phyloP scores from a whole-genome alignment of 2,888 invertebrate genomes.

The Dryobota labecula region DNA sequence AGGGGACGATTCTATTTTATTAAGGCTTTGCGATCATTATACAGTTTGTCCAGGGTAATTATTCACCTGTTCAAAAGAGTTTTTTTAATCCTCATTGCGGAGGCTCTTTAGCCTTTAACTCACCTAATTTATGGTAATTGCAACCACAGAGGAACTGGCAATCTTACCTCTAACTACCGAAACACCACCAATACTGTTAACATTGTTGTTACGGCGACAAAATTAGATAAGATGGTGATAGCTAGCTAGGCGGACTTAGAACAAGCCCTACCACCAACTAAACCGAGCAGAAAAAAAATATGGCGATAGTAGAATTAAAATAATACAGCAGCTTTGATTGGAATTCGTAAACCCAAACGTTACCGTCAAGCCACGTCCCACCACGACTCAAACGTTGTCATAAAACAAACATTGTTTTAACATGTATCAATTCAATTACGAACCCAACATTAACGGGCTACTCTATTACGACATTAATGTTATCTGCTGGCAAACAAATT shows the following conservation, averaged over 20 bases:
- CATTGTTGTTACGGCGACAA: too few species aligned
- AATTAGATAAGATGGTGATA: too few species aligned
- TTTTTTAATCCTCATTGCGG: too few species aligned
- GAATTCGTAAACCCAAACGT: conserved; percentile 4
- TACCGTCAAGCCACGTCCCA: background rate
- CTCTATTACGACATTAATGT: conserved; percentile 54
- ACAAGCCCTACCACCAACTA: too few species aligned
- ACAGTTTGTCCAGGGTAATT: background rate
- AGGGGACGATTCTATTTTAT: too few species aligned
- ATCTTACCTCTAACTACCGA: too few species aligned
- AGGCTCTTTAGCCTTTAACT: too few species aligned
- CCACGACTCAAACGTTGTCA: conserved; percentile 13
- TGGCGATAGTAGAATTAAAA: background rate
- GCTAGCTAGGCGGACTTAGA: too few species aligned
- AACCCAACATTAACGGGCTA: conserved; percentile 42
- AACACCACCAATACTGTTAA: too few species aligned
- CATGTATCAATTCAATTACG: conserved; percentile 50
- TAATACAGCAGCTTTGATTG: background rate
- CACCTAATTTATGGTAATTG: too few species aligned
- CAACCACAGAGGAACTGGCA: too few species aligned
- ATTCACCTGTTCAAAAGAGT: background rate
- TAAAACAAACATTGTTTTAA: conserved; percentile 48
- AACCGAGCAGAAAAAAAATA: too few species aligned
- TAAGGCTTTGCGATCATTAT: background rate
- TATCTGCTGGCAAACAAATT: conserved; percentile 54